These are phyloP conservation scores for Sterrhoptilus dennistouni DNA, from an alignment of 2,113 vertebrate genomes.

Conservation along the genomic window DNA sequence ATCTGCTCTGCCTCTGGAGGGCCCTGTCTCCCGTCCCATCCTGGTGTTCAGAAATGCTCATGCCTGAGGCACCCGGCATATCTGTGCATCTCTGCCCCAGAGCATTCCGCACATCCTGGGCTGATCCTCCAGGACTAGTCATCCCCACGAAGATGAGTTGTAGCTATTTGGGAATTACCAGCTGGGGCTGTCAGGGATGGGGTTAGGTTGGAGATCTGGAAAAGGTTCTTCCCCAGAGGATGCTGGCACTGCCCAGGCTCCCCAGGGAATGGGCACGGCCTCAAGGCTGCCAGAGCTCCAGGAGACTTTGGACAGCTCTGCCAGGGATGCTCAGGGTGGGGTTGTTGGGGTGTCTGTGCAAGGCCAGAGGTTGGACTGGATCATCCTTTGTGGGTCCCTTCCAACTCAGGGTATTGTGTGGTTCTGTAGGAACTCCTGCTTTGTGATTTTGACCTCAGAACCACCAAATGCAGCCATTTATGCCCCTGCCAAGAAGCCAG, in stretches of 20 bases:
- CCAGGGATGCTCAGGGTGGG: neutral
- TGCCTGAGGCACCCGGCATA: neutral
- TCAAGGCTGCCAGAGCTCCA: neutral
- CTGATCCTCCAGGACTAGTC: neutral
- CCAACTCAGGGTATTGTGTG: neutral
- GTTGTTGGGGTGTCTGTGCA: neutral
- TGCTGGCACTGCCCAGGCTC: neutral
- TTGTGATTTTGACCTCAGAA: neutral
- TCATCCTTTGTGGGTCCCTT: neutral
- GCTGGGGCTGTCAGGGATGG: neutral
- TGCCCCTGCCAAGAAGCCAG: neutral
- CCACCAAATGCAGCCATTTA: neutral
- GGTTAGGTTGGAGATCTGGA: fast-evolving
- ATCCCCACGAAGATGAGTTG: neutral
- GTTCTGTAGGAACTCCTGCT: neutral
- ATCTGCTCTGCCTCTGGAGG: neutral
- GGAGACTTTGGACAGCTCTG: fast-evolving
- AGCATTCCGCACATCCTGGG: fast-evolving
- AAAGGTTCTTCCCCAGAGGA: neutral
- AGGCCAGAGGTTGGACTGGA: fast-evolving
- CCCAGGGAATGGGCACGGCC: neutral
- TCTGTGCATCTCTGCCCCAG: neutral
- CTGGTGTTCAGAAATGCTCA: neutral
- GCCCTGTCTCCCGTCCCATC: neutral
- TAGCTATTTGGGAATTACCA: neutral